Percentiles rank a stretch among this genome's conserved stretches.
Conservation (phyloP, 2,888 invertebrate species). For the Caenorhabditis virilis region DNA sequence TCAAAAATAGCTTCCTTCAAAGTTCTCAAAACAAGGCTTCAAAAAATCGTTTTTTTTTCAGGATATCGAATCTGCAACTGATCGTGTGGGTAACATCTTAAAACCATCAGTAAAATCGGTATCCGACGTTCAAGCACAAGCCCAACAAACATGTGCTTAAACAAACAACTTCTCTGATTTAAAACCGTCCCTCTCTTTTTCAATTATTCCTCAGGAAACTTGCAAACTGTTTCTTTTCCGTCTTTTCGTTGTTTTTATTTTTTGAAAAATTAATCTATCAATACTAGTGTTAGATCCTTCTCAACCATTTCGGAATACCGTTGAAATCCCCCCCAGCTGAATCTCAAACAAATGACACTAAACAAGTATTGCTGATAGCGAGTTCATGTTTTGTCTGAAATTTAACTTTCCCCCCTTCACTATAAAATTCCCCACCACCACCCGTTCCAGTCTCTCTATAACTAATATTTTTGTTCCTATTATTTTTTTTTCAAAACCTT, state of each 20-base stretch:
- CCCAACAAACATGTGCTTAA: slow-evolving; percentile 1
- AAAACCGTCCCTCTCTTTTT: background rate
- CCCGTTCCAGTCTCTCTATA: too few relatives aligned
- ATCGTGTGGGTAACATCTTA: slow-evolving; percentile 41
- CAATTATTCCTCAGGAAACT: slow-evolving; percentile 1
- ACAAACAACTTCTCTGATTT: slow-evolving; percentile 5
- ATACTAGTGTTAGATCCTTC: too few relatives aligned
- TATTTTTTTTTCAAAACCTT: too few relatives aligned
- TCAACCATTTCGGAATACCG: slow-evolving; percentile 1
- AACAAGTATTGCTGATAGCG: too few relatives aligned
- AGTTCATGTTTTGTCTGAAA: too few relatives aligned
- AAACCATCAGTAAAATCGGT: slow-evolving; percentile 38
- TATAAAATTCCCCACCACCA: too few relatives aligned
- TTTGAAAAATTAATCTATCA: too few relatives aligned
- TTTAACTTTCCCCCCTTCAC: too few relatives aligned
- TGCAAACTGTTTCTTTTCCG: background rate
- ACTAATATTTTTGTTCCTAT: too few relatives aligned
- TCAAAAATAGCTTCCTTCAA: too few relatives aligned
- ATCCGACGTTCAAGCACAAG: slow-evolving; percentile 22
- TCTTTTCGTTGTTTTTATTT: background rate
- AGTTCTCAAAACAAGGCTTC: too few relatives aligned
- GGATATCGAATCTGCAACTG: slow-evolving; percentile 51
- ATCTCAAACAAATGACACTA: slow-evolving; percentile 3
- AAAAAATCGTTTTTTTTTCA: slow-evolving; percentile 17
- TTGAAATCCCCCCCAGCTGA: slow-evolving; percentile 1